Evolutionary conservation across 2,888 invertebrate genomes (phyloP).

Genomic region (Cepaea hortensis): DNA sequence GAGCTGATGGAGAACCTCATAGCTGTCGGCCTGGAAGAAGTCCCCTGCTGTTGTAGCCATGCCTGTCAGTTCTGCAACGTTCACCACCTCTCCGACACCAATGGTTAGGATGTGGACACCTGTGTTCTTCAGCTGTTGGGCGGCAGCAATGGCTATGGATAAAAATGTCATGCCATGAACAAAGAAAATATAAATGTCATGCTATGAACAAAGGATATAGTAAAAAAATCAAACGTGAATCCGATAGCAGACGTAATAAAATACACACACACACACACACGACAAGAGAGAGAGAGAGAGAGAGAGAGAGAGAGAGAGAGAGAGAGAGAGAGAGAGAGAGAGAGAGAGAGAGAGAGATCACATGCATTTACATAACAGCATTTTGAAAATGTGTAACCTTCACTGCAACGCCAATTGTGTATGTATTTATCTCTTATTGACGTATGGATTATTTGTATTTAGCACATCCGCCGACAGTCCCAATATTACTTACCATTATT

Average conservation of each 20-base stretch:
- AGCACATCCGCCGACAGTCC: too few species aligned
- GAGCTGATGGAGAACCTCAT: constrained; percentile 58
- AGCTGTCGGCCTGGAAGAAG: constrained; percentile 64
- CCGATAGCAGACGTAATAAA: background rate
- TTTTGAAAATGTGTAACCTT: background rate
- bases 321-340: background rate
- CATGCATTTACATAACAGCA: background rate
- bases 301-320: background rate
- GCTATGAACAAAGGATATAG: background rate
- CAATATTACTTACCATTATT: too few species aligned
- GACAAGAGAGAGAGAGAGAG: background rate
- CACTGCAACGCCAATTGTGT: too few species aligned
- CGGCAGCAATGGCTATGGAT: constrained; percentile 58
- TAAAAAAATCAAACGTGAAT: background rate
- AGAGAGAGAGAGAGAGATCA: background rate
- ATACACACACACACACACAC: background rate
- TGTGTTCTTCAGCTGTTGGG: constrained; percentile 58
- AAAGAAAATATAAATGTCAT: background rate
- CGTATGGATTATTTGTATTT: too few species aligned
- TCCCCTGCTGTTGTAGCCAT: constrained; percentile 59
- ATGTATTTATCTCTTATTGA: too few species aligned
- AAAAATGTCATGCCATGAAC: background rate
- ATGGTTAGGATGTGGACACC: constrained; percentile 62
- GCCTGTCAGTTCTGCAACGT: constrained; percentile 56
- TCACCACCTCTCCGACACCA: constrained; percentile 57